These are phyloP conservation scores for Emydocephalus ijimae DNA, from an alignment of 2,113 vertebrate species.

Conservation along the genomic window DNA sequence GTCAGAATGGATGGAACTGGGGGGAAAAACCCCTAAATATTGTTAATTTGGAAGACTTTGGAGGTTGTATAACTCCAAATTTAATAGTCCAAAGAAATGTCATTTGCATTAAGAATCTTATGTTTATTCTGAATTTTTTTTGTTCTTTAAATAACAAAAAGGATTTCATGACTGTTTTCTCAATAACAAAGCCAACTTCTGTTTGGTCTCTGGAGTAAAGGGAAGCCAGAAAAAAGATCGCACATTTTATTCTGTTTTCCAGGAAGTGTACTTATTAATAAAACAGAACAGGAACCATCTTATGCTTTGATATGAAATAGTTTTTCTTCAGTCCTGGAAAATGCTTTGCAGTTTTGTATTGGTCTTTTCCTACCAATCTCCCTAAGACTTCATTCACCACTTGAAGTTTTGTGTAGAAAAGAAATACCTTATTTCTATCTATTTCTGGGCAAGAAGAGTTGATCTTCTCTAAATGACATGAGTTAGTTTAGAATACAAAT, in stretches of 20 bases:
- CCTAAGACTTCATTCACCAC: constrained; percentile 11
- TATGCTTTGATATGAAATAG: constrained; percentile 45
- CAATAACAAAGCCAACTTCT: not conserved
- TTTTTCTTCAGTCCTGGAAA: constrained; percentile 10
- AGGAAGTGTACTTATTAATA: constrained; percentile 18
- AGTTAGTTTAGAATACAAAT: not conserved
- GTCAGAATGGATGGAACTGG: not conserved
- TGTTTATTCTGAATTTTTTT: not conserved
- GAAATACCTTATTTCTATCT: not conserved
- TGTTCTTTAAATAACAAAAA: constrained; percentile 12
- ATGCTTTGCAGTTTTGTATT: constrained; percentile 30
- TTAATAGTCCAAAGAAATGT: not conserved
- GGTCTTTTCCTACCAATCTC: not conserved
- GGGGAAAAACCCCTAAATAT: not conserved
- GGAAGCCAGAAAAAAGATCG: constrained; percentile 19
- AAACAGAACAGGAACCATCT: constrained; percentile 44
- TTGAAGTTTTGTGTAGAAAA: not conserved
- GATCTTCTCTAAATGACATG: not conserved
- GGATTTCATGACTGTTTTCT: not conserved
- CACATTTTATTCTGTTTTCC: not conserved
- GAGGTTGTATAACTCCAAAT: not conserved
- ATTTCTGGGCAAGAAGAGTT: constrained; percentile 14
- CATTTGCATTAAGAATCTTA: not conserved
- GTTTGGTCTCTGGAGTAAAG: not conserved
- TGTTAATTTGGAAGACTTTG: not conserved